Base-by-base conservation (phyloP, 1,140 invertebrate species). In the Campoletis sonorensis region DNA sequence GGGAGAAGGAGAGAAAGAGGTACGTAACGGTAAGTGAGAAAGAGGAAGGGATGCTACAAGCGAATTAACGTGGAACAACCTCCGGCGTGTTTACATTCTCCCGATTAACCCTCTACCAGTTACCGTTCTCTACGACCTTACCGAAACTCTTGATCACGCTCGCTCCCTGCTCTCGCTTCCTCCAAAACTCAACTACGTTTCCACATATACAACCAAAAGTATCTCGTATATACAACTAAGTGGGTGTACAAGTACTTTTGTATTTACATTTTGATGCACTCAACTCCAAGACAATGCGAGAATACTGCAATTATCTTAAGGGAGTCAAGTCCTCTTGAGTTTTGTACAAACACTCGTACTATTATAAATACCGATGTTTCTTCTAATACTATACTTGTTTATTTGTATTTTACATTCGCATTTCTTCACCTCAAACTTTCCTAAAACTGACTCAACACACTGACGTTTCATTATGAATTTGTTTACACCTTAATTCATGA, bases 11-110 rank as follows among this genome's bases (percentile, higher is more conserved):
- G 10, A 37, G 70, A 45, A 40, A 37, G 70, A 72, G 70, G 33
- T 16, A 1, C 37, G 23, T n/a, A 18, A n/a, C 18, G 30, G 68
- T 18, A 37, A 33, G 15, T n/a, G 68, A 33, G 30, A 33, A 37
- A 33, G 16, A 33, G 68, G 27, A 37, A 71, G 30, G 33, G 68
- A 18, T 37, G 27, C 68, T 45, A 54, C 51, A 45, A 45, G 70
- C 33, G 70, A 72, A 72, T 72, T 72, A 72, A 40, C 70, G 70
- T 40, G 70, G 70, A 40, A 72, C 70, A 72, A 72, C 70, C 70
- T 49, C 70, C 37, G 70, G 70, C 70, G 37, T 72, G 70, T 72
- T 72, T 72, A 72, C 70, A 72, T 37, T 72, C 70, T 23, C 70
- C 70, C 70, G 70, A 72, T 72, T 72, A 72, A 40, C 70, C 70